Conservation (phyloP, 2,797 vertebrate species). For the Sternotherus odoratus region DNA sequence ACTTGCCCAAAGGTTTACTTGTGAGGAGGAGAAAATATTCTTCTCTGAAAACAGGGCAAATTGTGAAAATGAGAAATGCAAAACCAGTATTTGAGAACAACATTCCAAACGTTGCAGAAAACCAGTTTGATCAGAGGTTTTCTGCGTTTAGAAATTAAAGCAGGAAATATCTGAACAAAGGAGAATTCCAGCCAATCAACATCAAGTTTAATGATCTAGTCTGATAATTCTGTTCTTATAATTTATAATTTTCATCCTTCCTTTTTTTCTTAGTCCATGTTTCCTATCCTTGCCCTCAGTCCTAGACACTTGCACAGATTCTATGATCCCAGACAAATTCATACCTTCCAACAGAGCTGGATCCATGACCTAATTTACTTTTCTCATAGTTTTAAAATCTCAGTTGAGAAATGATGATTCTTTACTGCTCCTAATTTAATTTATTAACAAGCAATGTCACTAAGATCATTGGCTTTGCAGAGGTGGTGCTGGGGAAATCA, state of each 20-base stretch:
- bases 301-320: not conserved
- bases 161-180: not conserved
- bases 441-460: not conserved
- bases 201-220: not conserved
- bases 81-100: not conserved
- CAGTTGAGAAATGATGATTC: not conserved
- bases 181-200: not conserved
- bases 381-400: not conserved
- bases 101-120: not conserved
- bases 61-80: fast-evolving
- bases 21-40: not conserved
- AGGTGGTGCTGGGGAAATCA: not conserved
- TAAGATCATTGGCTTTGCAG: not conserved
- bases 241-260: not conserved
- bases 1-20: not conserved
- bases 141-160: not conserved
- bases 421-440: not conserved
- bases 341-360: not conserved
- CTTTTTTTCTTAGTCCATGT: not conserved
- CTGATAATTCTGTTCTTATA: not conserved
- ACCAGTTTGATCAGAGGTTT: fast-evolving
- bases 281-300: not conserved
- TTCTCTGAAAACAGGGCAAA: not conserved
- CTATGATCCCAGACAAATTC: not conserved
- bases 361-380: not conserved